Conservation (phyloP, 35 echinoderm and acorn worm species). For the Apostichopus californicus region DNA sequence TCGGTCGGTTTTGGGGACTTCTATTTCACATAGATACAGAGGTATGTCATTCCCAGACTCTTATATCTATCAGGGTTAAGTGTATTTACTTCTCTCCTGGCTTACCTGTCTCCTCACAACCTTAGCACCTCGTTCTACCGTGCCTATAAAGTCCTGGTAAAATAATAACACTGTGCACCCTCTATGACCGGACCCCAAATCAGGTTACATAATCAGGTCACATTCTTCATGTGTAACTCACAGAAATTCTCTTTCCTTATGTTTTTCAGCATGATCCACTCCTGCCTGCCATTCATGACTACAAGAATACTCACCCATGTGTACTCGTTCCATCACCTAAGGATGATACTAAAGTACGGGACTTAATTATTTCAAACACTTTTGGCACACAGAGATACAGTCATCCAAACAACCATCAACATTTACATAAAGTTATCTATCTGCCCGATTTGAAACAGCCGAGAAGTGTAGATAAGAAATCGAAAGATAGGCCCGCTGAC, state of each 20-base stretch:
- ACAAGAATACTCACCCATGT: constrained; percentile 80
- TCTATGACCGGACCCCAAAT: too few relatives aligned
- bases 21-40: too few relatives aligned
- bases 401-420: constrained; percentile 77
- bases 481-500: constrained; percentile 66
- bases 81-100: too few relatives aligned
- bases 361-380: constrained; percentile 75
- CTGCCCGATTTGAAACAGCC: constrained; percentile 38
- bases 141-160: too few relatives aligned
- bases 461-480: constrained; percentile 24
- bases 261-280: constrained; percentile 82
- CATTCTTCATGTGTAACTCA: neutral
- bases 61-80: too few relatives aligned
- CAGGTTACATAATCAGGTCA: too few relatives aligned
- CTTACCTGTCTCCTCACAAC: too few relatives aligned
- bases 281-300: constrained; percentile 63
- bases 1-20: too few relatives aligned
- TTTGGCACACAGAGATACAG: constrained; percentile 64
- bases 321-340: constrained; percentile 63
- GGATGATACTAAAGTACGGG: constrained; percentile 74
- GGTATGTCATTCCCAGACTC: too few relatives aligned
- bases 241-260: neutral
- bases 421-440: constrained; percentile 90
- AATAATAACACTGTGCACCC: too few relatives aligned
- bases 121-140: too few relatives aligned